Evolutionary conservation across 2,888 invertebrate species (phyloP).

Genomic region (Leucophenga montana): DNA sequence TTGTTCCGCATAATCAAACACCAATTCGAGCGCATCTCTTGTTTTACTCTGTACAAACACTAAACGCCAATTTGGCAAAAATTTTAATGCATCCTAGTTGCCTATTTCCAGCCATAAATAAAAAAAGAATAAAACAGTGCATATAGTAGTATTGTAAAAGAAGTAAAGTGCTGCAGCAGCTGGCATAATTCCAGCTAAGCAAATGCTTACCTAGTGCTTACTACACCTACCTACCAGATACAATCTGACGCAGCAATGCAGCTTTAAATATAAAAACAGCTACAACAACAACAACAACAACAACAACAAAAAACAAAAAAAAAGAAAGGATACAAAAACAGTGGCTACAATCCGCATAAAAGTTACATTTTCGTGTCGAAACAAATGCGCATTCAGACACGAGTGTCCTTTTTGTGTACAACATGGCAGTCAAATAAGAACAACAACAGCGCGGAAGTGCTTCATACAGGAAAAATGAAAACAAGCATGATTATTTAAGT

Average conservation of each 20-base stretch:
- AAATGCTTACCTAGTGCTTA: slow-evolving; percentile 2
- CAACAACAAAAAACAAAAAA: background rate
- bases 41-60: background rate
- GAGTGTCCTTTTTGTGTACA: slow-evolving; percentile 17
- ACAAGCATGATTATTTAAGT: background rate
- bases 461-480: background rate
- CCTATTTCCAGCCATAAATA: background rate
- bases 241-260: background rate
- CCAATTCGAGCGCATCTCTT: too few relatives aligned
- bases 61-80: slow-evolving; percentile 12
- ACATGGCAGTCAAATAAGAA: slow-evolving; percentile 7
- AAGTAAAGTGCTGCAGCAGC: background rate
- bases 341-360: slow-evolving; percentile 3
- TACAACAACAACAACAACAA: too few relatives aligned
- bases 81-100: slow-evolving; percentile 17
- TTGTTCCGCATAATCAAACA: too few relatives aligned
- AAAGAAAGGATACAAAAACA: background rate
- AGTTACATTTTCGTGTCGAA: slow-evolving; percentile 19
- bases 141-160: too few relatives aligned
- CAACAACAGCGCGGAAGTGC: background rate
- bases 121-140: background rate
- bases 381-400: slow-evolving; percentile 17
- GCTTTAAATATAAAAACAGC: background rate
- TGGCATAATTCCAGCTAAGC: too few relatives aligned
- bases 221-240: background rate